Base-by-base conservation (phyloP, 2,797 vertebrate species). In the Emys orbicularis region DNA sequence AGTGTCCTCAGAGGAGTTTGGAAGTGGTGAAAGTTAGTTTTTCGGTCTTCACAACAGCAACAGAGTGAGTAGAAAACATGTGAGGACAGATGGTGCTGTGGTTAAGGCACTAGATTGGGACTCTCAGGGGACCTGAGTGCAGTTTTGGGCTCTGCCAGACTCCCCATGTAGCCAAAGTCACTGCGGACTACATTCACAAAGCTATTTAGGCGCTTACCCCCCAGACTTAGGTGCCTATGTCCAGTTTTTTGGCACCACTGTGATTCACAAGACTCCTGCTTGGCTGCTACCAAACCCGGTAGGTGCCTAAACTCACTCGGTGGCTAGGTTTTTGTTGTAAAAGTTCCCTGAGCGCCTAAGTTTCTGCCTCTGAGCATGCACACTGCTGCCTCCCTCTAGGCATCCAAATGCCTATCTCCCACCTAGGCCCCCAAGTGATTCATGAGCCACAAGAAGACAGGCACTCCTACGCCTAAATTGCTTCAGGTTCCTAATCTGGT, bases 31-130 rank as follows among this genome's bases (percentile, higher is more conserved):
- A 44, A 74, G 61, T 65, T n/a, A 44, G 50, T 61, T 15, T 10
- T 2, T 3, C n/a, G 10, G 1, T 16, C 3, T 11, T 44, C n/a
- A 84, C 92, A 37, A 50, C 34, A 81, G 12, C 47, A 89, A 49
- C n/a, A 83, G 5, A 10, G 1, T 54, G 47, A 81, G 37, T 0
- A 0, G 37, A 37, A 37, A 57, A 82, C 2, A 8, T 6, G 76
- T 23, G 25, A 77, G 77, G 86, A 50, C 5, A 2, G 27, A 49
- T 37, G 19, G n/a, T 27, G 37, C 5, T 90, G 90, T 74, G 88
- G 83, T 84, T 79, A 44, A 82, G 83, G 31, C 11, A 29, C 8
- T 92, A 54, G 44, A 50, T 74, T 84, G 95, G 27, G 9, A 47
- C 31, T n/a, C 4, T 87, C 53, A 5, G 53, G 87, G 90, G 50